Base-by-base conservation (phyloP, 2,797 vertebrate genomes). In the Clarias pachynema region DNA sequence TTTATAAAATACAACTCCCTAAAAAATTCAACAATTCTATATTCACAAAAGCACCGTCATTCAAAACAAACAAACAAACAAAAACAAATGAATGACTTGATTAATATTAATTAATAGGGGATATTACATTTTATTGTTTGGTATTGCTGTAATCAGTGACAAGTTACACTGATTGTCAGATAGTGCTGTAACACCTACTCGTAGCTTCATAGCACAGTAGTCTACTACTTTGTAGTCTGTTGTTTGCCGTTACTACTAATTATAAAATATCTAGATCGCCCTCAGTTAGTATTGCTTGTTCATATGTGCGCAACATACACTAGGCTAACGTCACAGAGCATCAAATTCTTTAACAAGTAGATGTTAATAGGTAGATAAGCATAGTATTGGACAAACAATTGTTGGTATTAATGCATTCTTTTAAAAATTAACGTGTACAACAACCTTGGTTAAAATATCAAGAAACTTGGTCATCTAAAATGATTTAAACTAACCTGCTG, bases 401-500 rank as follows among this genome's bases (percentile, higher is more conserved):
- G 56, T 5, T 16, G 14, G n/a, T 53, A 74, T 74, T 16, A 74
- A 53, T 4, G 3, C 15, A 44, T n/a, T 34, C 40, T 0, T 53
- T 49, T 37, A 60, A 34, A 79, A 14, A 37, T 8, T 2, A 40
- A 44, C 0, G 1, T 60, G n/a, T n/a, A 44, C 15, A 79, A 79
- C 5, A 26, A 18, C 22, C 24, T 24, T 44, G 62, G 1, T 40
- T 44, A n/a, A 26, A 79, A 26, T n/a, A 62, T 40, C 20, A 26
- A 44, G 9, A 26, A 12, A 73, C 14, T 9, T 4, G 2, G 24
- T 24, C 31, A 60, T 82, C 14, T 31, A 63, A 56, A 20, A 56
- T 2, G 9, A 78, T 34, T n/a, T 70, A 53, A 72, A 44, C 53
- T 0, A 74, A 96, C 96, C 91, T 94, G 95, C 85, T 96, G 94